phyloP scores from a whole-genome alignment of 2,797 vertebrate genomes.

The Pyrocephalus nanus region DNA sequence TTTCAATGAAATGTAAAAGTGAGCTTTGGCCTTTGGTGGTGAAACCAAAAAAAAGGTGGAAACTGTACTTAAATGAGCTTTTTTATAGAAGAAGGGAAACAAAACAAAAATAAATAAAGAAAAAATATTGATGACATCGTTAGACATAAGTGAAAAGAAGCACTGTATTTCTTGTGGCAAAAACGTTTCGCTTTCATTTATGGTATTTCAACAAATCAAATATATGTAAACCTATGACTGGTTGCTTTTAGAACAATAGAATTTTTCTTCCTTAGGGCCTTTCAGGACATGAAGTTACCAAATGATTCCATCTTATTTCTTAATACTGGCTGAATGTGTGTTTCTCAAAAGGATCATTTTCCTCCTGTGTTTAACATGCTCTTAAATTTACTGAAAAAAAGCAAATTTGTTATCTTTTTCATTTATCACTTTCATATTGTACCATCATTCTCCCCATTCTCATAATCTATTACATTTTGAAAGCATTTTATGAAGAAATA shows the following conservation, averaged over 20 bases:
- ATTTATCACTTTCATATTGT: not conserved
- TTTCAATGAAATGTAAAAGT: not conserved
- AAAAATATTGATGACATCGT: not conserved
- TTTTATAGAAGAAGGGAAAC: not conserved
- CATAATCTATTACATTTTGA: not conserved
- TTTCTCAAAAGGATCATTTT: not conserved
- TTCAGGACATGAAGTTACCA: not conserved
- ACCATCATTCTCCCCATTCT: not conserved
- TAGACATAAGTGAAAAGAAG: not conserved
- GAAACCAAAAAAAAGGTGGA: not conserved
- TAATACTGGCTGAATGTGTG: not conserved
- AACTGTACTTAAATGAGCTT: not conserved
- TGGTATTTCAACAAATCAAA: not conserved
- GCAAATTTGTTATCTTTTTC: not conserved
- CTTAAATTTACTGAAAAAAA: not conserved
- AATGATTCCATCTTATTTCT: not conserved
- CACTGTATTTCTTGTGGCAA: not conserved
- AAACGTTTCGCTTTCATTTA: not conserved
- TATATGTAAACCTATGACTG: not conserved
- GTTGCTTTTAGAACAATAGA: not conserved
- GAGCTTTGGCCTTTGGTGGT: not conserved
- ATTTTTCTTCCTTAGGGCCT: not conserved
- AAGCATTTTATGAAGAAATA: not conserved
- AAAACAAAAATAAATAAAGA: not conserved
- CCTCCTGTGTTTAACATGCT: not conserved